phyloP scores from a whole-genome alignment of 2,113 vertebrate species.

The Hyla sarda region DNA sequence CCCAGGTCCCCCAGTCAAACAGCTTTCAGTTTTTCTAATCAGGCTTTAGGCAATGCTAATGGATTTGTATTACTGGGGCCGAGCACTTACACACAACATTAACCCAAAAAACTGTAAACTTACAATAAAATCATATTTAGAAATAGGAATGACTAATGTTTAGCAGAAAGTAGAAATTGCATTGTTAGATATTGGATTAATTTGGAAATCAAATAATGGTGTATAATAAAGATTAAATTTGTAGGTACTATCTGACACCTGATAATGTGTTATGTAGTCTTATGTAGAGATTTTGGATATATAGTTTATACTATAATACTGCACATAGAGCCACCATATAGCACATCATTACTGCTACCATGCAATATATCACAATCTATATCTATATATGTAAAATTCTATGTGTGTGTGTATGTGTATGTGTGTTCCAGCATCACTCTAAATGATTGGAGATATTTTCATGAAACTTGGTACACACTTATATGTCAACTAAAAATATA shows the following conservation, averaged over 20 bases:
- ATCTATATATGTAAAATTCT: too few relatives aligned
- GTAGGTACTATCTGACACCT: not conserved
- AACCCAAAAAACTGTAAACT: slow-evolving; percentile 30
- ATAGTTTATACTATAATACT: not conserved
- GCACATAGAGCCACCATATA: not conserved
- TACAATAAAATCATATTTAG: not conserved
- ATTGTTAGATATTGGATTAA: not conserved
- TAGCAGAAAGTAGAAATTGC: not conserved
- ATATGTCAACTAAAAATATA: too few relatives aligned
- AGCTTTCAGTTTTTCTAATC: slow-evolving; percentile 4
- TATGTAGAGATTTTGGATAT: too few relatives aligned
- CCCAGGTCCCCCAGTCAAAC: not conserved
- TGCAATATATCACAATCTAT: too few relatives aligned
- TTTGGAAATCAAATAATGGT: not conserved
- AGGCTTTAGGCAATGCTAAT: slow-evolving; percentile 10
- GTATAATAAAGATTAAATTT: not conserved
- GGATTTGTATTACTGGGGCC: slow-evolving; percentile 30
- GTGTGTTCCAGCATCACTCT: too few relatives aligned
- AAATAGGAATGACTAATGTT: slow-evolving; percentile 21
- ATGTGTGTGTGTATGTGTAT: too few relatives aligned
- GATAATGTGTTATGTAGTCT: not conserved
- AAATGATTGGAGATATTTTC: too few relatives aligned
- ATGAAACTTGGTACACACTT: too few relatives aligned
- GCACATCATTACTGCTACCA: too few relatives aligned
- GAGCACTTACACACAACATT: slow-evolving; percentile 26